Evolutionary conservation across 1,140 invertebrate species (phyloP), one percentile per base, ranked within the genome.

Genomic region (Apolygus lucorum): DNA sequence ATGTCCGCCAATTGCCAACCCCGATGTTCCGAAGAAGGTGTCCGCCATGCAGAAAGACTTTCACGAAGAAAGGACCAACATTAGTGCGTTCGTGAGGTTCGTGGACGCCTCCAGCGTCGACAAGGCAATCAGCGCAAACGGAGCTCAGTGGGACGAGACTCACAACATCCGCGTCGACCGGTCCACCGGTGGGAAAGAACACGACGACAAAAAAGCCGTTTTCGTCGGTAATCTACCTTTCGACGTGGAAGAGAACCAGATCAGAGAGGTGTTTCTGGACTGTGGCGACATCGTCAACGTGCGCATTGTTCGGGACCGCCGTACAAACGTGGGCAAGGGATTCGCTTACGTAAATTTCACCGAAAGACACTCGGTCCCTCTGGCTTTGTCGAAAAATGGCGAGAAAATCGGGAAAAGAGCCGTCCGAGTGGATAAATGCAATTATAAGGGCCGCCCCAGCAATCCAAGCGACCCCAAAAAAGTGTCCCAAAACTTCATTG

Each of bases 221-320:
- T 93, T 92, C 76, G 75, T 93, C 68, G 90, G 90, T 76, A 88
- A 88, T 79, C 75, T 93, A 34, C 83, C 84, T 0, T 90, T 88
- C 75, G 82, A 82, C 67, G 74, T 87, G 17, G 84, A 87, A 72
- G 90, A 92, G 65, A 87, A 93, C 71, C 79, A 82, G 1, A 26
- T 94, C 0, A 84, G 88, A 76, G 77, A 82, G 4, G 80, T 86
- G 69, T 93, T 93, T 79, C 74, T 80, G 42, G 79, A 84, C n/a
- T 93, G 90, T 78, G 92, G 92, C 1, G 77, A 82, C 26, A 88
- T 94, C 67, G 79, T 82, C 22, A 85, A 83, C 29, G 84, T 94
- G 1, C 79, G 89, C 66, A 79, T 93, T 63, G 78, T 93, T 1
- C 80, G 89, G 76, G 88, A 93, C 77, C 80, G 79, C 34, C 77